Conservation (phyloP, 2,113 vertebrate species). For the Bufo bufo region DNA sequence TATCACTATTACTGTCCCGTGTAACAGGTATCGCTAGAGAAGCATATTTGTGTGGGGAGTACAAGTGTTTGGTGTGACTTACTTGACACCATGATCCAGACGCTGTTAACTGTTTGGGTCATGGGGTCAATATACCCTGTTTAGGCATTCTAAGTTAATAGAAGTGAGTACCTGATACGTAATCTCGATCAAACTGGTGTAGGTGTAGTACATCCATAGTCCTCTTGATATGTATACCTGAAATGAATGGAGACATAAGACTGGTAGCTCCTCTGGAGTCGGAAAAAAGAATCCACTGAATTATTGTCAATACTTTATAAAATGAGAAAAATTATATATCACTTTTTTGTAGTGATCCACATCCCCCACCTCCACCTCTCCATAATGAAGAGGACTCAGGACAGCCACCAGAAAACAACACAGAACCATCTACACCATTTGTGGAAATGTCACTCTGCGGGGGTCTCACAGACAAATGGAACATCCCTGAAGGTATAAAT, state of each 20-base stretch:
- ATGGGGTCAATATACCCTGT: too few relatives aligned
- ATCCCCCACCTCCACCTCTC: constrained; percentile 34
- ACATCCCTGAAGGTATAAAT: constrained; percentile 80
- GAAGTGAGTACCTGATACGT: too few relatives aligned
- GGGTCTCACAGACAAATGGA: constrained; percentile 74
- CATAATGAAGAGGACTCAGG: neutral
- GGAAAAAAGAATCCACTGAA: neutral
- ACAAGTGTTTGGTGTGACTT: too few relatives aligned
- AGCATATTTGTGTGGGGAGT: too few relatives aligned
- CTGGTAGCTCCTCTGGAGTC: neutral
- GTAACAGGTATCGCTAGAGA: too few relatives aligned
- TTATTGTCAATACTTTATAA: neutral
- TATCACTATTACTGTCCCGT: too few relatives aligned
- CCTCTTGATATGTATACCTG: neutral
- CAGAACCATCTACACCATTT: neutral
- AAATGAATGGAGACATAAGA: neutral
- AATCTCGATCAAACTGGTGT: too few relatives aligned
- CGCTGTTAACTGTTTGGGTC: too few relatives aligned
- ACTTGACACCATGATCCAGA: too few relatives aligned
- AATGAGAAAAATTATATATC: neutral
- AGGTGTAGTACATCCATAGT: neutral
- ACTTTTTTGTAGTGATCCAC: neutral
- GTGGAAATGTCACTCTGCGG: constrained; percentile 85
- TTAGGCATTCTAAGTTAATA: too few relatives aligned
- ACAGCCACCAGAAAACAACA: neutral